Evolutionary conservation across 2,888 invertebrate genomes (phyloP).

Genomic region (Microctonus brassicae): DNA sequence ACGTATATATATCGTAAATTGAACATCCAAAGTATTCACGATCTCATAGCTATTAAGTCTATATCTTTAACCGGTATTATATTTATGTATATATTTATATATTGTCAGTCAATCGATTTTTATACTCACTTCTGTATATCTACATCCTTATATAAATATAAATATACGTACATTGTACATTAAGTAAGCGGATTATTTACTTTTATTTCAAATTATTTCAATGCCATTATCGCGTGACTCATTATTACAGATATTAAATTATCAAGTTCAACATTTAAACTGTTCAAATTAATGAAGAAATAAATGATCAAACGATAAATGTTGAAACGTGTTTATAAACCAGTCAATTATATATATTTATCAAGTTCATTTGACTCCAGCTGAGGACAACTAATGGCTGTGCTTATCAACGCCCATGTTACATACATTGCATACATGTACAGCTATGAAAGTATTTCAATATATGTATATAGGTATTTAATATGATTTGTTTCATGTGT

Average conservation of each 20-base stretch:
- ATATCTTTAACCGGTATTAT: constrained; percentile 27
- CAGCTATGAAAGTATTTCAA: not conserved
- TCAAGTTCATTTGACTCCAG: constrained; percentile 24
- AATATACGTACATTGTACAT: not conserved
- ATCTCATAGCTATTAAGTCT: constrained; percentile 16
- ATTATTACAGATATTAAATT: constrained; percentile 6
- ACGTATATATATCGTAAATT: constrained; percentile 9
- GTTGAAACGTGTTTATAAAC: constrained; percentile 11
- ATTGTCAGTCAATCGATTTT: constrained; percentile 40
- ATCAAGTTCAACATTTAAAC: not conserved
- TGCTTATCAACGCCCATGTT: constrained; percentile 27
- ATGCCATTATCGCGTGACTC: constrained; percentile 7
- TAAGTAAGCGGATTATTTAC: too few species aligned
- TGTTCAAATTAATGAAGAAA: not conserved
- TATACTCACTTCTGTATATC: constrained; percentile 17
- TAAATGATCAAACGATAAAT: constrained; percentile 1
- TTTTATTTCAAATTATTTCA: not conserved
- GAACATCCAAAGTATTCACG: constrained; percentile 1
- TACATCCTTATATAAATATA: not conserved
- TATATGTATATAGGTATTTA: too few species aligned
- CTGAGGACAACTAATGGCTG: constrained; percentile 24
- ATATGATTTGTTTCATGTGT: constrained; percentile 19
- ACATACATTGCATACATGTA: not conserved
- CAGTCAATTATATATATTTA: constrained; percentile 27
- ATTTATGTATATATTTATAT: too few species aligned